Base-by-base conservation (phyloP, 2,888 invertebrate genomes). In the Calameuta idolon region DNA sequence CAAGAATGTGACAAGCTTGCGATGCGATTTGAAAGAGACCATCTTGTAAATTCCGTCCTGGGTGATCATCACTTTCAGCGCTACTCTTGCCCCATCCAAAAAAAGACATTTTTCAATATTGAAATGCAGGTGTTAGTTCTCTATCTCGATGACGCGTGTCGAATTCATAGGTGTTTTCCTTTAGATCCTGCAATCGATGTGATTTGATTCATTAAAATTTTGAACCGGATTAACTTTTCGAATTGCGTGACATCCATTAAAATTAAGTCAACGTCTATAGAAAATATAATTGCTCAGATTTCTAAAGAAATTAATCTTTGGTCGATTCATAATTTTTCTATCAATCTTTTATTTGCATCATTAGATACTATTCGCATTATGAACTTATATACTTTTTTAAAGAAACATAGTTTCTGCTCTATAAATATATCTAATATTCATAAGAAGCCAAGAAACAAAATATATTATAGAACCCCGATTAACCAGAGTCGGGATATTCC, bases 21-120 rank as follows among this genome's bases (percentile, higher is more conserved):
- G 95, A 95, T 5, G 95, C 96, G 83, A 96, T 96, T 92, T 96
- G 96, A 88, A 96, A 95, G 55, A 96, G 92, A 11, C 96, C 96
- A 87, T 96, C 96, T 87, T 96, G 95, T 82, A 96, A 91, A 90
- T 95, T 95, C 76, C 94, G 93, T 76, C 90, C 89, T 23, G 83
- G 83, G 76, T 85, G 84, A 76, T 87, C 86, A 55, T 78, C 84
- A 76, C 80, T 83, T 9, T 86, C 85, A 69, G 83, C 80, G 74
- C 79, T 82, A 74, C 83, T 80, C 77, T 84, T 88, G 73, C 85
- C 89, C 89, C 90, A 89, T 71, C 87, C 84, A 78, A 90, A 90
- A 83, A 90, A 90, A 79, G 90, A 90, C 90, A 90, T 90, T 77
- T 77, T 71, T 75, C 69, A 75, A 75, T 77, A 40, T 40, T 40